These are phyloP conservation scores for Microhierax caerulescens DNA, from an alignment of 2,797 vertebrate genomes.

Conservation along the genomic window DNA sequence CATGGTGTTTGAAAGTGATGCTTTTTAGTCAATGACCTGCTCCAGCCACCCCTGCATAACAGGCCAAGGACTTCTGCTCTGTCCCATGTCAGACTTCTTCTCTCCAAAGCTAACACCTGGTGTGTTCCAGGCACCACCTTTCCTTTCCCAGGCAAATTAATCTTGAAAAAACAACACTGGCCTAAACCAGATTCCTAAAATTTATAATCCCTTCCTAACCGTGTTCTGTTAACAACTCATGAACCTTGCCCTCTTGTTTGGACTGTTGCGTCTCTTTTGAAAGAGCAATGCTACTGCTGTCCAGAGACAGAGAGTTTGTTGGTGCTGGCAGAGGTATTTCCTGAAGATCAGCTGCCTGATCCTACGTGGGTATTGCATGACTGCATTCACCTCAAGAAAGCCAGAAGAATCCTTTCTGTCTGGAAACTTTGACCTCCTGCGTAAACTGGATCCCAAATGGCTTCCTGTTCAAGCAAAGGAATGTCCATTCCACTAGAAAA, in stretches of 20 bases:
- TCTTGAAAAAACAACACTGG: neutral
- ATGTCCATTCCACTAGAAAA: neutral
- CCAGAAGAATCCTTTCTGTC: neutral
- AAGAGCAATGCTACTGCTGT: neutral
- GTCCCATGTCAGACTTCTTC: neutral
- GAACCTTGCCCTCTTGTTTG: neutral
- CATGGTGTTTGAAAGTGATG: neutral
- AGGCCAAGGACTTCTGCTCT: neutral
- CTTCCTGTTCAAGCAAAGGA: neutral
- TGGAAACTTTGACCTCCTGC: neutral
- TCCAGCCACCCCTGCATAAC: neutral
- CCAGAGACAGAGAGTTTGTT: fast-evolving
- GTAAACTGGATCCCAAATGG: neutral
- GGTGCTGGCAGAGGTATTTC: neutral
- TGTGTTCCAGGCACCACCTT: neutral
- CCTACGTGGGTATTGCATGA: neutral
- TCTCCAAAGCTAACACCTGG: neutral
- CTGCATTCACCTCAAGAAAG: neutral
- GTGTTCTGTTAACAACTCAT: neutral
- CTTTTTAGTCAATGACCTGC: neutral
- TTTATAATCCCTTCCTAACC: neutral
- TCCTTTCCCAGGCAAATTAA: neutral
- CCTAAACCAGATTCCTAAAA: neutral
- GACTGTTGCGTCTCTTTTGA: neutral
- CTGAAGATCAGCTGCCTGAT: neutral